A percentile compares a stretch with the other conserved stretches of the same genome.
Conservation (phyloP, 2,797 vertebrate genomes). For the Galaxias olidus region DNA sequence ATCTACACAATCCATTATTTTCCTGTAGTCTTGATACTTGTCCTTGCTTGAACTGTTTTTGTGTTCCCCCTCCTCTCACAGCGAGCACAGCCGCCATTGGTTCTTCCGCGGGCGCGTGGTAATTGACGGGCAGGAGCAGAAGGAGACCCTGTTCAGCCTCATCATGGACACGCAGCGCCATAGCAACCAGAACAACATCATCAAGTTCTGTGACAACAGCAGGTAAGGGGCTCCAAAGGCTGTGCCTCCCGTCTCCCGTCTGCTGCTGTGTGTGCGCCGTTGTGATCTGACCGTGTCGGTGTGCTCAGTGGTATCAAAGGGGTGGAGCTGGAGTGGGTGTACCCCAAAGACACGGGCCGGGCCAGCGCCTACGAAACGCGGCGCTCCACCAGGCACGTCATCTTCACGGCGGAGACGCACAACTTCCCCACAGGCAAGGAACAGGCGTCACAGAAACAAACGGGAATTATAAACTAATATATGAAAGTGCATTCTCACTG, state of each 20-base stretch:
- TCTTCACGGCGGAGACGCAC: conserved; percentile 95
- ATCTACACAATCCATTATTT: conserved; percentile 1
- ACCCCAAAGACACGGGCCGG: conserved; percentile 74
- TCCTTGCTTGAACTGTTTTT: conserved; percentile 6
- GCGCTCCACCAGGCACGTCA: conserved; percentile 78
- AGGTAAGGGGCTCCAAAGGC: conserved; percentile 70
- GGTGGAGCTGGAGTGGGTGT: conserved; percentile 75
- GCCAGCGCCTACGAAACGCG: conserved; percentile 76
- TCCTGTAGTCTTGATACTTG: neutral
- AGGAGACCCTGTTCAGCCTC: conserved; percentile 84
- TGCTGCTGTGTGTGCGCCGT: neutral
- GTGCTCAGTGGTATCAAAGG: conserved; percentile 83
- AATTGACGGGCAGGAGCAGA: conserved; percentile 77
- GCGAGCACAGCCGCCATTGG: conserved; percentile 95
- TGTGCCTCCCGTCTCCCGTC: too few relatives aligned
- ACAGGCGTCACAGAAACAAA: neutral
- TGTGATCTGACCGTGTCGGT: conserved; percentile 20
- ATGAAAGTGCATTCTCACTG: too few relatives aligned
- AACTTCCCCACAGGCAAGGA: conserved; percentile 91
- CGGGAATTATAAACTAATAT: too few relatives aligned
- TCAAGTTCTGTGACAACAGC: conserved; percentile 97
- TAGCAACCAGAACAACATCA: conserved; percentile 90
- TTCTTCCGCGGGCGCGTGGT: conserved; percentile 89
- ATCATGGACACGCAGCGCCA: conserved; percentile 88
- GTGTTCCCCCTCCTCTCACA: conserved; percentile 52